Percentiles rank a stretch among this genome's conserved stretches.
phyloP scores from a whole-genome alignment of 2,797 vertebrate species.

The Sebastes melanostomus region DNA sequence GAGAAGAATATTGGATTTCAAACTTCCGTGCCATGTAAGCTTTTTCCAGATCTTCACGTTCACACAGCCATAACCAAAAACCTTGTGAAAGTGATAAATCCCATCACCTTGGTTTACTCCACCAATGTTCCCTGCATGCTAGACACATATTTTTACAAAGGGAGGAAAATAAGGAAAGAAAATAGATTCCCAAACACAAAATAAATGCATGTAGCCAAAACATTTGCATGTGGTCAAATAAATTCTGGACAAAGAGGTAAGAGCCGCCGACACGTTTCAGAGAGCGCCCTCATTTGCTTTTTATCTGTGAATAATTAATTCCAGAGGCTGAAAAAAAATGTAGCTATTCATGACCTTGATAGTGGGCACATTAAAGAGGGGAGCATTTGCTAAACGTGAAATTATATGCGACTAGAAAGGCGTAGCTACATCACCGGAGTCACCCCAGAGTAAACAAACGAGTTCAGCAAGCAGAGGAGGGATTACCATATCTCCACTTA shows the following conservation, averaged over 20 bases:
- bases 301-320: constrained; percentile 75
- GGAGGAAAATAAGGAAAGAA: neutral
- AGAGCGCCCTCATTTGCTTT: constrained; percentile 47
- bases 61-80: constrained; percentile 29
- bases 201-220: constrained; percentile 17
- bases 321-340: constrained; percentile 52
- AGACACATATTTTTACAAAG: neutral
- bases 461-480: constrained; percentile 82
- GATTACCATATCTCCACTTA: constrained; percentile 87
- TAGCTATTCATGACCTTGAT: constrained; percentile 81
- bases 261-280: constrained; percentile 12
- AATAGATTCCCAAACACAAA: neutral
- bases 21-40: constrained; percentile 28
- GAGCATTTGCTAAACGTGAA: constrained; percentile 77
- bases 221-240: constrained; percentile 27
- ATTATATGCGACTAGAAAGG: constrained; percentile 81
- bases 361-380: constrained; percentile 73
- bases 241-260: constrained; percentile 45
- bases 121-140: neutral
- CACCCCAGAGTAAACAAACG: constrained; percentile 84
- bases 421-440: constrained; percentile 77
- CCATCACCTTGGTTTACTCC: constrained; percentile 13
- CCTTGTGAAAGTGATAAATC: constrained; percentile 12
- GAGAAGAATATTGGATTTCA: constrained; percentile 46
- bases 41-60: constrained; percentile 39